These are phyloP conservation scores for Neostethus bicornis DNA, from an alignment of 2,797 vertebrate genomes.

Conservation along the genomic window DNA sequence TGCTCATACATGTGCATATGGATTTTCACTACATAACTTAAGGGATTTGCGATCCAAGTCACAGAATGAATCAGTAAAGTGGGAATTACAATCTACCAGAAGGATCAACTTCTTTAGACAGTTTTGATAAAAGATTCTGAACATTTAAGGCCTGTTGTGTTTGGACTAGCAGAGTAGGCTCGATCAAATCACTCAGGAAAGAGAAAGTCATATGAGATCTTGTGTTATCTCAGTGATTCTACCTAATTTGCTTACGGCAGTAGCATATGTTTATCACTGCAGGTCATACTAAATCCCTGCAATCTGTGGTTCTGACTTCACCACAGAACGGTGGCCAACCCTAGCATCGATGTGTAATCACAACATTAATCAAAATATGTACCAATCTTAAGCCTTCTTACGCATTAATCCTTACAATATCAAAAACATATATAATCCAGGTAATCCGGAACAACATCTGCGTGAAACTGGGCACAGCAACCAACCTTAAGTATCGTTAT, in stretches of 20 bases:
- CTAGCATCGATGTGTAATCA: constrained; percentile 35
- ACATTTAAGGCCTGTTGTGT: constrained; percentile 13
- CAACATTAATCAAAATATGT: constrained; percentile 39
- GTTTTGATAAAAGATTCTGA: constrained; percentile 1
- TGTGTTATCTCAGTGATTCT: constrained; percentile 46
- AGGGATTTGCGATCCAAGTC: constrained; percentile 14
- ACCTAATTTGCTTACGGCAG: constrained; percentile 61
- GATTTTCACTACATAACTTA: constrained; percentile 33
- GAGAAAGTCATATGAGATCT: constrained; percentile 38
- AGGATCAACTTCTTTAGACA: neutral
- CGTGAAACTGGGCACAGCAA: constrained; percentile 27
- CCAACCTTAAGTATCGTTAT: constrained; percentile 61
- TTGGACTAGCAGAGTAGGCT: constrained; percentile 28
- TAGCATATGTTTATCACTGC: constrained; percentile 60
- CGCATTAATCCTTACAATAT: constrained; percentile 31
- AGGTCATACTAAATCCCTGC: constrained; percentile 59
- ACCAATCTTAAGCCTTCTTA: constrained; percentile 39
- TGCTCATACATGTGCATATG: constrained; percentile 20
- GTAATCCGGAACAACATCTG: constrained; percentile 24
- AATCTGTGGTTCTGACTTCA: constrained; percentile 59
- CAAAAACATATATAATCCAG: constrained; percentile 50
- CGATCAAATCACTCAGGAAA: constrained; percentile 15
- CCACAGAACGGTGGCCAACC: constrained; percentile 30
- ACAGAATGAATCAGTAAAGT: constrained; percentile 28
- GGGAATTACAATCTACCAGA: neutral